Evolutionary conservation across 2,888 invertebrate genomes (phyloP).

Genomic region (Flabesymbios commensalis): DNA sequence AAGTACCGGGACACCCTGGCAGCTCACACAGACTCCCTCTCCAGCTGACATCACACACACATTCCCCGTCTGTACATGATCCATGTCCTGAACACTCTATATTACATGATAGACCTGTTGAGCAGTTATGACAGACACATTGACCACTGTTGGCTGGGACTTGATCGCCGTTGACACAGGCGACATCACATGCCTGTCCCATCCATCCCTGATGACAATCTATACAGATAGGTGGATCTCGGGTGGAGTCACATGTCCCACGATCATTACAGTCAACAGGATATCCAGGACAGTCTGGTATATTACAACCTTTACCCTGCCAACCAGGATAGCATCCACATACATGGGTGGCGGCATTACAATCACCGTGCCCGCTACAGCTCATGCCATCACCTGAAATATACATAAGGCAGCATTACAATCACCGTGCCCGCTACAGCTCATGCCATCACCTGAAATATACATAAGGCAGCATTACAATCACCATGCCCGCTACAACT

Average conservation of each 20-base stretch:
- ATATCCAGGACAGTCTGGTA: constrained; percentile 46
- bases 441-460: constrained; percentile 39
- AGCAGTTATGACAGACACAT: constrained; percentile 42
- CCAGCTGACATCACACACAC: constrained; percentile 40
- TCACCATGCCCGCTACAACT: constrained; percentile 44
- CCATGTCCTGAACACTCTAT: constrained; percentile 46
- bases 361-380: constrained; percentile 43
- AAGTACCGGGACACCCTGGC: constrained; percentile 39
- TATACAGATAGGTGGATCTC: constrained; percentile 39
- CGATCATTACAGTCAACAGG: constrained; percentile 35
- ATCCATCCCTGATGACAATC: constrained; percentile 42
- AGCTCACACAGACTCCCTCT: constrained; percentile 41
- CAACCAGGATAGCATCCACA: constrained; percentile 44
- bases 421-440: constrained; percentile 41
- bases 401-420: too few relatives aligned
- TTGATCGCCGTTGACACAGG: constrained; percentile 40
- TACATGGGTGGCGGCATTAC: constrained; percentile 39
- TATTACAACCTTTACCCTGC: constrained; percentile 42
- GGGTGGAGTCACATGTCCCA: constrained; percentile 38
- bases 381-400: constrained; percentile 20
- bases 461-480: constrained; percentile 40
- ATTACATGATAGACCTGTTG: constrained; percentile 43
- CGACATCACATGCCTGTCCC: constrained; percentile 43
- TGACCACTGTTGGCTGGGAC: constrained; percentile 37
- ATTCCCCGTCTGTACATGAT: constrained; percentile 32